A percentile compares a stretch with the other conserved stretches of the same genome.
Evolutionary conservation across 2,113 vertebrate species (phyloP).

Genomic region (Prietella phreatophila): DNA sequence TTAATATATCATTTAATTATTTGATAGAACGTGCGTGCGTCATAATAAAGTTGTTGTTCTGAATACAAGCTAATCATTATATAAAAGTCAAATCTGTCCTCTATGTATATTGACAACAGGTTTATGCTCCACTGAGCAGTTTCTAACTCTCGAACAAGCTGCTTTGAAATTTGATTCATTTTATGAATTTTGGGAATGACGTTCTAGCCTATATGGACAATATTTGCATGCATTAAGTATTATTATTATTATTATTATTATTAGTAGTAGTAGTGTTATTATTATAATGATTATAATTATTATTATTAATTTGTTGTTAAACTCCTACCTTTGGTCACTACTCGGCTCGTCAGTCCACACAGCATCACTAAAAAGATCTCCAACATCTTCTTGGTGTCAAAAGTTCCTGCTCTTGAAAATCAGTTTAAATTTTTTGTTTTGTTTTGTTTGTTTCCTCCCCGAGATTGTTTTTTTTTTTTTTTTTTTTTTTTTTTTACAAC

Average conservation of each 20-base stretch:
- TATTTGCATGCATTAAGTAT: background rate
- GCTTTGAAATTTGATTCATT: background rate
- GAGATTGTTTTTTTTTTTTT: too few species aligned
- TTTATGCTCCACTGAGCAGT: background rate
- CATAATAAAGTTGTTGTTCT: background rate
- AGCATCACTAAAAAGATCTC: constrained; percentile 64
- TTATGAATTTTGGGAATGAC: too few species aligned
- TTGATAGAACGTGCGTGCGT: background rate
- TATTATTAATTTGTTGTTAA: background rate
- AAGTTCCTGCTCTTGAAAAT: constrained; percentile 17
- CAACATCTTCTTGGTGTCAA: constrained; percentile 63
- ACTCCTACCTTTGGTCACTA: constrained; percentile 69
- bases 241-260: background rate
- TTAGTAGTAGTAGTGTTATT: too few species aligned
- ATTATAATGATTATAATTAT: background rate
- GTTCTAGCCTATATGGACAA: too few species aligned
- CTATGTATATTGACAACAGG: background rate
- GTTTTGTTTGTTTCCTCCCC: background rate
- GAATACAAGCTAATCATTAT: background rate
- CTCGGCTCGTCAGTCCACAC: constrained; percentile 71
- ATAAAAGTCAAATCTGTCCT: background rate
- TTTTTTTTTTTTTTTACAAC: too few species aligned
- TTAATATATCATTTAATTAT: background rate
- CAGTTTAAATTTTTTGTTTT: background rate
- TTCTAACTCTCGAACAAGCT: background rate